A percentile compares a stretch with the other conserved stretches of the same genome.
Evolutionary conservation across 2,113 vertebrate species (phyloP).

Genomic region (Ceratotherium simum): DNA sequence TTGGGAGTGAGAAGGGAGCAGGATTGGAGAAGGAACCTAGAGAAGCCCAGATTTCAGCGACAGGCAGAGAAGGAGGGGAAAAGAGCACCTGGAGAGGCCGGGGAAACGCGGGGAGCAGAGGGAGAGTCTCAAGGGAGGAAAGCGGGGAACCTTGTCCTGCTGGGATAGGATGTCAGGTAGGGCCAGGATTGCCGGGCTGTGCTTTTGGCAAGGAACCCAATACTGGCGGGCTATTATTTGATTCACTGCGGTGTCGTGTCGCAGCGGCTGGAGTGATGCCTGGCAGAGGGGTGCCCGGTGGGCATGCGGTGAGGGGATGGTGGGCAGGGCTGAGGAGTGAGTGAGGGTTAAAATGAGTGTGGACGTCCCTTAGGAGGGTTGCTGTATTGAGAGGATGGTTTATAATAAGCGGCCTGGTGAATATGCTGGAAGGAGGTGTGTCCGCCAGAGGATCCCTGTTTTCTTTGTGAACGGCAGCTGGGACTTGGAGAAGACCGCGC

Average conservation of each 20-base stretch:
- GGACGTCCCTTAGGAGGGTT: background rate
- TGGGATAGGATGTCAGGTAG: background rate
- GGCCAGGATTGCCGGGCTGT: background rate
- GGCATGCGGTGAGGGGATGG: background rate
- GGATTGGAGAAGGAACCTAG: background rate
- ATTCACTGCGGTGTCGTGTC: background rate
- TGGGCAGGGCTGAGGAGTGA: background rate
- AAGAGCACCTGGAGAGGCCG: background rate
- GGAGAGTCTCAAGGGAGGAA: background rate
- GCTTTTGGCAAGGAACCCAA: background rate
- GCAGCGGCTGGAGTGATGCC: background rate
- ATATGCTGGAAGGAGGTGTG: background rate
- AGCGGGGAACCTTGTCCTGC: background rate
- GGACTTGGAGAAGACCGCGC: background rate
- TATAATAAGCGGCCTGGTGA: background rate
- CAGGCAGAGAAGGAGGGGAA: background rate
- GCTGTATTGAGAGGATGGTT: background rate
- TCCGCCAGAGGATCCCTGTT: background rate
- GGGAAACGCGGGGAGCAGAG: background rate
- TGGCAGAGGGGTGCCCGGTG: background rate
- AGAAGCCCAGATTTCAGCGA: background rate
- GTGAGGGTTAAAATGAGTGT: background rate
- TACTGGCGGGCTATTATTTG: accelerated
- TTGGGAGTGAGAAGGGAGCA: background rate
- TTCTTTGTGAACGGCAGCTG: background rate